Base-by-base conservation (phyloP, 1,140 invertebrate genomes). In the Halyomorpha halys region DNA sequence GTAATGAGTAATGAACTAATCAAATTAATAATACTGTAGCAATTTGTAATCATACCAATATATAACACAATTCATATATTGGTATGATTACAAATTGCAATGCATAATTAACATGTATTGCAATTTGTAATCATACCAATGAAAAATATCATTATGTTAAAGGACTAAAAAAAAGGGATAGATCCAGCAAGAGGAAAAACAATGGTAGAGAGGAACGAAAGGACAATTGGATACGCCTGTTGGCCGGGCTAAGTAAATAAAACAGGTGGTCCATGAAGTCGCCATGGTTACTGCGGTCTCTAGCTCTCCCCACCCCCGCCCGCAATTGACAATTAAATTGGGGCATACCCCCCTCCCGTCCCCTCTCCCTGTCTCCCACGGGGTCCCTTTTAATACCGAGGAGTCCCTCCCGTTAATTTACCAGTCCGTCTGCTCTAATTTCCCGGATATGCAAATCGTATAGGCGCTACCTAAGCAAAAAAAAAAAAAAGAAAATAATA, bases 291-390 rank as follows among this genome's bases (percentile, higher is more conserved):
- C 34, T 39, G 47, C 5, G 47, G 47, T 49, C n/a, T 18, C 47
- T 47, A 47, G n/a, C 15, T n/a, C 15, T n/a, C 6, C 6, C n/a
- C 47, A 21, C n/a, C n/a, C 1, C 6, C n/a, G n/a, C 6, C 47
- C 21, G 47, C 47, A 49, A 49, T 18, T 49, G 47, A 18, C 47
- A 21, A 49, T 49, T 49, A 49, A 49, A 49, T 49, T 49, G 47
- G 47, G 47, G 47, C 47, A 49, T 11, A 49, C 5, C 1, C 47
- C n/a, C 47, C n/a, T 19, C 45, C 18, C 15, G 3, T 19, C 13
- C 15, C 15, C 45, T 4, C 45, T n/a, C 18, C 3, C 45, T 19
- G 47, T 14, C n/a, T 18, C n/a, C n/a, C n/a, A 49, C 6, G 47
- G 47, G 47, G 47, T 49, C n/a, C 6, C 47, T 49, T 49, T 49